Evolutionary conservation across 2,797 vertebrate genomes (phyloP).

Genomic region (Enoplosus armatus): DNA sequence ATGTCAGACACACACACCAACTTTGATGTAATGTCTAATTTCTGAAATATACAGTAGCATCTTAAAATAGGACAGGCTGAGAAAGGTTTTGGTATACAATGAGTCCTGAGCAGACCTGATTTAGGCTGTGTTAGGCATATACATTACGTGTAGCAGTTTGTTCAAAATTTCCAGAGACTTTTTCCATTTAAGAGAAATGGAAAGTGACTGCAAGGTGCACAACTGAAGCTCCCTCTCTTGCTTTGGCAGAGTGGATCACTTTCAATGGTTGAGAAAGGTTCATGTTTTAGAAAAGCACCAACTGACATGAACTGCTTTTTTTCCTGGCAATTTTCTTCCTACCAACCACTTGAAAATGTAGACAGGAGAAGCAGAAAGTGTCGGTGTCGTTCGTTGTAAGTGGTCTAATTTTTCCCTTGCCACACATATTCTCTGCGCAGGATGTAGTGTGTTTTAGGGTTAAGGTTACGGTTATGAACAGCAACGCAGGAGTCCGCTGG

Average conservation of each 20-base stretch:
- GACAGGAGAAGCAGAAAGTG: background rate
- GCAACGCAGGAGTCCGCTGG: background rate
- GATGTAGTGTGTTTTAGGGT: too few species aligned
- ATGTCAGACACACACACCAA: conserved; percentile 5
- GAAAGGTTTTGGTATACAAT: background rate
- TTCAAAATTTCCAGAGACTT: conserved; percentile 4
- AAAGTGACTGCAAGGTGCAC: conserved; percentile 29
- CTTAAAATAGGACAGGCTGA: background rate
- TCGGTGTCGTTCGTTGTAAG: background rate
- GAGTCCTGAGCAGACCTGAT: background rate
- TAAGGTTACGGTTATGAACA: background rate
- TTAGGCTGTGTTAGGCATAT: background rate
- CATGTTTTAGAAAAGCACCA: background rate
- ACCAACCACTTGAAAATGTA: background rate
- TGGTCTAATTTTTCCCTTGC: background rate
- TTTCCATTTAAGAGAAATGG: conserved; percentile 14
- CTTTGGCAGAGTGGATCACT: conserved; percentile 6
- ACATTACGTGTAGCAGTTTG: background rate
- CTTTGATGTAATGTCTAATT: conserved; percentile 16
- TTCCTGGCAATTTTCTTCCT: background rate
- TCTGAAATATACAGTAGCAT: background rate
- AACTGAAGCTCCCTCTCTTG: background rate
- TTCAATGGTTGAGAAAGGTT: background rate
- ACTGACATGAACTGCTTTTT: background rate
- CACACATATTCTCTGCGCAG: background rate